phyloP scores from a whole-genome alignment of 2,113 vertebrate species.

The Morone saxatilis region DNA sequence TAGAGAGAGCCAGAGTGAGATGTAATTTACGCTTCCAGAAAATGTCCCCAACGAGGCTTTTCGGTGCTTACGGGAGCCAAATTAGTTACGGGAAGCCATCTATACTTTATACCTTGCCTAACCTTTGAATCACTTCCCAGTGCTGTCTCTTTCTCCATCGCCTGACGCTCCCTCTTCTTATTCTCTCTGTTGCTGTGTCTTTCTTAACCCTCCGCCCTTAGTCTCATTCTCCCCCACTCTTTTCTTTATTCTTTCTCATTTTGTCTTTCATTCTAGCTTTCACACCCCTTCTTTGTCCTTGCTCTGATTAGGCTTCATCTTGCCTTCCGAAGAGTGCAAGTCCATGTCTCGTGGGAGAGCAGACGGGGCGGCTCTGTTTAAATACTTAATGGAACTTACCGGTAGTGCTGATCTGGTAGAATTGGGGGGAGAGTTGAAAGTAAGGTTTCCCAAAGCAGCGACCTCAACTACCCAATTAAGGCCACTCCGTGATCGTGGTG shows the following conservation, averaged over 20 bases:
- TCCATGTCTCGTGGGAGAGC: conserved; percentile 42
- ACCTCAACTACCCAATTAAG: conserved; percentile 54
- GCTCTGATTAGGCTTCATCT: conserved; percentile 53
- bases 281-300: conserved; percentile 1
- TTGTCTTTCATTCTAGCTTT: conserved; percentile 38
- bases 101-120: conserved; percentile 43
- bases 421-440: conserved; percentile 42
- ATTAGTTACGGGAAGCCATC: conserved; percentile 57
- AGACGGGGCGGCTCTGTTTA: conserved; percentile 49
- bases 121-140: conserved; percentile 53
- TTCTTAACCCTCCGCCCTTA: conserved; percentile 17
- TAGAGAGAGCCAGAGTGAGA: conserved; percentile 35
- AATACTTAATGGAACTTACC: conserved; percentile 70
- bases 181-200: conserved; percentile 34
- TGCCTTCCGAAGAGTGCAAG: conserved; percentile 36
- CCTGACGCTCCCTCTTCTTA: not conserved
- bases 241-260: conserved; percentile 33
- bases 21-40: conserved; percentile 53
- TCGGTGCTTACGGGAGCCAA: conserved; percentile 44
- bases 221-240: conserved; percentile 13
- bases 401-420: conserved; percentile 56
- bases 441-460: conserved; percentile 30
- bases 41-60: conserved; percentile 56
- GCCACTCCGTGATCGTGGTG: conserved; percentile 30
- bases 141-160: conserved; percentile 17